Conservation (phyloP, 2,797 vertebrate genomes). For the Sebastes elongatus region DNA sequence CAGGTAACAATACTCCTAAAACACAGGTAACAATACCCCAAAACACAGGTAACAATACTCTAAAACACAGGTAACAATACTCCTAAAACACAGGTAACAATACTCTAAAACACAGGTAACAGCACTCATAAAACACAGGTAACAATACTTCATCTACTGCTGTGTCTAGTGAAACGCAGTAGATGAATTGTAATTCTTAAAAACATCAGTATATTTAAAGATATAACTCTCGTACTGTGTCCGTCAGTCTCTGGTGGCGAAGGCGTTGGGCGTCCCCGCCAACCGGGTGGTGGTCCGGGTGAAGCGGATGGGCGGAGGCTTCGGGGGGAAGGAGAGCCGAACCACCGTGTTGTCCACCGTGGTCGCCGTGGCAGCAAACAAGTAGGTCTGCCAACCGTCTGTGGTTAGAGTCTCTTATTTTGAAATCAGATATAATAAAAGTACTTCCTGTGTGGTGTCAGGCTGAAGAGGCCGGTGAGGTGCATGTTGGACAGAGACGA, state of each 20-base stretch:
- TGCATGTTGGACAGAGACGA: constrained; percentile 96
- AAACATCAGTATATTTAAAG: no score
- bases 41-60: no score
- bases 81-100: no score
- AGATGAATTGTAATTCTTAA: background rate
- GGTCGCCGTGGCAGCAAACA: constrained; percentile 90
- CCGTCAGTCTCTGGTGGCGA: constrained; percentile 81
- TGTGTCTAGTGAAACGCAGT: no score
- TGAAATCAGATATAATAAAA: background rate
- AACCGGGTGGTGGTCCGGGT: constrained; percentile 90
- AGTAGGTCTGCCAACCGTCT: constrained; percentile 68
- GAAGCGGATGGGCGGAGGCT: constrained; percentile 95
- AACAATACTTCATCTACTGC: background rate
- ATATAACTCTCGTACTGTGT: background rate
- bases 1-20: no score
- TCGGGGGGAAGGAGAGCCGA: constrained; percentile 94
- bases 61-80: no score
- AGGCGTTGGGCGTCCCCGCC: constrained; percentile 86
- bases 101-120: background rate
- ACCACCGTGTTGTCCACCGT: constrained; percentile 85
- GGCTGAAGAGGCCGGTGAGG: constrained; percentile 87
- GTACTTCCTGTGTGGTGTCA: constrained; percentile 37
- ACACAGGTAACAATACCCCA: no score
- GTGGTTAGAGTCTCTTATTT: background rate
- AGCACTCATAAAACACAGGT: background rate